Conservation (phyloP, 2,888 invertebrate genomes). For the Aspidiotus destructor region DNA sequence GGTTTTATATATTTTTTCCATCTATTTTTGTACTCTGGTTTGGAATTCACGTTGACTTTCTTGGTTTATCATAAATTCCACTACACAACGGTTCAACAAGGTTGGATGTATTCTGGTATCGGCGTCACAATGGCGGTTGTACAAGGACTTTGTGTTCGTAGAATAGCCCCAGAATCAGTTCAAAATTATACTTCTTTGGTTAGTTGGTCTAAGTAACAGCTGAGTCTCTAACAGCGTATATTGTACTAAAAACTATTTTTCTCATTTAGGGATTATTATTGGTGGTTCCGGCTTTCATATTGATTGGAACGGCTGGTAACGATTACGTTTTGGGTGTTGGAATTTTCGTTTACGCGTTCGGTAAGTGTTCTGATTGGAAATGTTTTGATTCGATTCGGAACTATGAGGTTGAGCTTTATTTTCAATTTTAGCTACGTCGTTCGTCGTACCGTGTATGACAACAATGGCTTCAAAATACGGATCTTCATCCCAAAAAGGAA, state of each 20-base stretch:
- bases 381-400: neutral
- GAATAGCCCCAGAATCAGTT: conserved; percentile 62
- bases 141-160: conserved; percentile 80
- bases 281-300: conserved; percentile 76
- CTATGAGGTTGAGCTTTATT: neutral
- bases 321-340: conserved; percentile 63
- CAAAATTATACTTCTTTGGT: conserved; percentile 58
- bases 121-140: conserved; percentile 83
- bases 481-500: conserved; percentile 74
- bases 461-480: conserved; percentile 81
- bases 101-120: conserved; percentile 91
- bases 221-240: neutral
- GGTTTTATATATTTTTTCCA: conserved; percentile 80
- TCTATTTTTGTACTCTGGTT: conserved; percentile 65
- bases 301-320: conserved; percentile 62
- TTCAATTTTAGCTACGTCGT: conserved; percentile 60
- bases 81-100: conserved; percentile 91
- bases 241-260: neutral
- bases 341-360: conserved; percentile 76
- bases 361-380: conserved; percentile 51
- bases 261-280: conserved; percentile 59
- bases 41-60: conserved; percentile 96
- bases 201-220: conserved; percentile 32
- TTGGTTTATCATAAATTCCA: conserved; percentile 84
- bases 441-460: conserved; percentile 91